A percentile compares a stretch with the other conserved stretches of the same genome.
Evolutionary conservation across 1,140 invertebrate species (phyloP).

Genomic region (Leptoteleia sp.): DNA sequence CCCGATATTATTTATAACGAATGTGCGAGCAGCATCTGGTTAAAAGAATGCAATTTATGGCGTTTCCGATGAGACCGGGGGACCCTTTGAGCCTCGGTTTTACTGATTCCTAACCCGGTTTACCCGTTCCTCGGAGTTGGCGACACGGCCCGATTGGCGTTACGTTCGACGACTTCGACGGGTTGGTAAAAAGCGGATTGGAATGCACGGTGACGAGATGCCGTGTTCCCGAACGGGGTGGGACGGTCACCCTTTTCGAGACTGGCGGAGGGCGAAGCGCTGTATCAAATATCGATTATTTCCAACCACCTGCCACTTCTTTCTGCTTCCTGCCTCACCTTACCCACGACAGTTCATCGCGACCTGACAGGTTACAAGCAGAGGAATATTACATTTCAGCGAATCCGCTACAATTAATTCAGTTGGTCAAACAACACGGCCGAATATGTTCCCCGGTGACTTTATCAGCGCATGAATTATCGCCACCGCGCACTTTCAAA

Average conservation of each 20-base stretch:
- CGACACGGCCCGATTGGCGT: conserved; percentile 53
- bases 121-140: conserved; percentile 41
- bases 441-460: conserved; percentile 49
- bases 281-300: conserved; percentile 77
- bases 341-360: conserved; percentile 56
- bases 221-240: conserved; percentile 67
- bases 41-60: conserved; percentile 61
- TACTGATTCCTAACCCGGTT: conserved; percentile 52
- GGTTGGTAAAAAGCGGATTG: conserved; percentile 73
- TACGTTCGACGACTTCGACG: conserved; percentile 63
- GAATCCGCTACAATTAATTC: conserved; percentile 59
- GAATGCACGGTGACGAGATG: conserved; percentile 71
- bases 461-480: conserved; percentile 51
- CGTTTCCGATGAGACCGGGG: conserved; percentile 50
- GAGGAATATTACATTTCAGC: conserved; percentile 50
- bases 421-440: conserved; percentile 51
- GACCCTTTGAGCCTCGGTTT: conserved; percentile 44
- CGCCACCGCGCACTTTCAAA: conserved; percentile 20
- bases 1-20: conserved; percentile 64
- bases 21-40: conserved; percentile 44
- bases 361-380: conserved; percentile 57
- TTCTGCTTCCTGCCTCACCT: conserved; percentile 67
- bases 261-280: conserved; percentile 69
- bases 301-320: conserved; percentile 75
- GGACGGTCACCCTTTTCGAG: conserved; percentile 71